These are phyloP conservation scores for Cinara cedri DNA, from an alignment of 2,888 invertebrate genomes.

Conservation along the genomic window DNA sequence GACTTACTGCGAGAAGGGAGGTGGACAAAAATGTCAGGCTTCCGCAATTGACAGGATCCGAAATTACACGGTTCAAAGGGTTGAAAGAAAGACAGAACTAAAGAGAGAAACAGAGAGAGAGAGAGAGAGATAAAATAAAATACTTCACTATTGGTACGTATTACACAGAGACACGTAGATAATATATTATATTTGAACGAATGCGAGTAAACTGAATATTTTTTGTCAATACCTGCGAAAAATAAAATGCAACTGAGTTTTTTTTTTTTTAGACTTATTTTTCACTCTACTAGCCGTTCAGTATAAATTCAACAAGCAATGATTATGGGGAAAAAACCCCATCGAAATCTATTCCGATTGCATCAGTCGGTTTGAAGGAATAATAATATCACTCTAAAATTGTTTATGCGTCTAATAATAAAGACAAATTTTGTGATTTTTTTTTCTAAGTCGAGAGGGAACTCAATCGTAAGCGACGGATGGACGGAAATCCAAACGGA, in stretches of 20 bases:
- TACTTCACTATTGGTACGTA: not conserved
- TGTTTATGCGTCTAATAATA: no score
- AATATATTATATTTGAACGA: not conserved
- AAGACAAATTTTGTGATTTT: no score
- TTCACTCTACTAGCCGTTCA: no score
- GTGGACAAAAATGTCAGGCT: conserved; percentile 34
- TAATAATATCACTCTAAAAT: no score
- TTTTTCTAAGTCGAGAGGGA: no score
- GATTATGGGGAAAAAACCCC: no score
- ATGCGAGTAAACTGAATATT: not conserved
- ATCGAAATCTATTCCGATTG: no score
- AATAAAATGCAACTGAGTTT: not conserved
- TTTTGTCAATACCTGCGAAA: no score
- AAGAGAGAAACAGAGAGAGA: not conserved
- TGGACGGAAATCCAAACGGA: no score
- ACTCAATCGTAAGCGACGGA: no score
- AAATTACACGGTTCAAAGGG: conserved; percentile 47
- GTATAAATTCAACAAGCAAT: no score
- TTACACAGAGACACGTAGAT: not conserved
- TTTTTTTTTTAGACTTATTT: not conserved
- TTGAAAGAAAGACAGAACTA: conserved; percentile 1
- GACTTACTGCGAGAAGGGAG: not conserved
- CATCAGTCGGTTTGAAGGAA: no score
- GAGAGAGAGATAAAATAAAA: conserved; percentile 9
- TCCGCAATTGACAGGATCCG: conserved; percentile 23